Evolutionary conservation across 2,113 vertebrate genomes (phyloP).

Genomic region (Colaptes auratus): DNA sequence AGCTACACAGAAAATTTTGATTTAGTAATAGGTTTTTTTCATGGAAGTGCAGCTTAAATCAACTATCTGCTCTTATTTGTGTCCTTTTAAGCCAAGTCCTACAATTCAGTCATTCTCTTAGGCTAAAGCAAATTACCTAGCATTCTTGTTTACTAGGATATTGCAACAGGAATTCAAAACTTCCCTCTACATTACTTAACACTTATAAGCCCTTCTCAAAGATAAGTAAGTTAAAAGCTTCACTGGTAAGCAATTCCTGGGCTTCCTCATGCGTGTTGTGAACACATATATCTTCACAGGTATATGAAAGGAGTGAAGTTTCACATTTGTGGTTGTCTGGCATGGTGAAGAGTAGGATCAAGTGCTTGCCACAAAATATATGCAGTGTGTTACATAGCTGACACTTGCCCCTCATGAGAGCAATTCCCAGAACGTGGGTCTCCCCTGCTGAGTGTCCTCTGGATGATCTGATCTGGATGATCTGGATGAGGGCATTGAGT

Average conservation of each 20-base stretch:
- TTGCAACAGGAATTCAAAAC: not conserved
- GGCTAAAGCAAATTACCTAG: not conserved
- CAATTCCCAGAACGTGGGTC: not conserved
- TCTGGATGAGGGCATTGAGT: too few relatives aligned
- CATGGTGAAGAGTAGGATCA: not conserved
- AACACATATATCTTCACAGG: accelerated
- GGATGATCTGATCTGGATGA: too few relatives aligned
- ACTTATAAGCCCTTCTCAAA: not conserved
- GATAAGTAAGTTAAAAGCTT: not conserved
- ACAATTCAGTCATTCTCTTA: not conserved
- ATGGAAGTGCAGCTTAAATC: not conserved
- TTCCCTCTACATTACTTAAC: not conserved
- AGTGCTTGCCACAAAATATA: not conserved
- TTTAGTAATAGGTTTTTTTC: not conserved
- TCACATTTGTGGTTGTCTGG: not conserved
- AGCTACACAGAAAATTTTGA: not conserved
- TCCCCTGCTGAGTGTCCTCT: not conserved
- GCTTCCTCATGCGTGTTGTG: not conserved
- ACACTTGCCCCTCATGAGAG: not conserved
- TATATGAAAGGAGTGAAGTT: not conserved
- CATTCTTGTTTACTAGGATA: not conserved
- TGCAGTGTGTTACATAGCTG: not conserved
- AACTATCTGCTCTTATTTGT: not conserved
- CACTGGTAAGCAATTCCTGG: not conserved
- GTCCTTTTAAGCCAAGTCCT: not conserved